Conservation (phyloP, 2,797 vertebrate genomes). For the Tauraco hartlaubi region DNA sequence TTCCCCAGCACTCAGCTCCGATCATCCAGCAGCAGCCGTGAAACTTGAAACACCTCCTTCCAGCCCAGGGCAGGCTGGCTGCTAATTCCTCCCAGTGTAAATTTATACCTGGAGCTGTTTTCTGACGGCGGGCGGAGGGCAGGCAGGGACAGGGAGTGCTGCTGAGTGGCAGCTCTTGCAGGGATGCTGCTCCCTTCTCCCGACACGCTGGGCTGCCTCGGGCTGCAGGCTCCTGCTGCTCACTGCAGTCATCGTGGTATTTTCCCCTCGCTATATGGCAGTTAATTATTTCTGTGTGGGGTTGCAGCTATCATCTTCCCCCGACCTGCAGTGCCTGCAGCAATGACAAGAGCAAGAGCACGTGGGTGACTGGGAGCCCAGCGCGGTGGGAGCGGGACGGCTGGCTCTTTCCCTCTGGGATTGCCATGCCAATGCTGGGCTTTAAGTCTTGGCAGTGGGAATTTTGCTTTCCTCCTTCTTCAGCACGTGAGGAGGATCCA, state of each 20-base stretch:
- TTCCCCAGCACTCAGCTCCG: background rate
- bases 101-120: background rate
- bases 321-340: background rate
- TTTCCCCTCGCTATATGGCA: background rate
- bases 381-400: background rate
- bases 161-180: background rate
- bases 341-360: background rate
- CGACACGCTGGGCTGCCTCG: background rate
- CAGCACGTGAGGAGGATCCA: background rate
- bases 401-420: background rate
- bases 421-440: fast-evolving
- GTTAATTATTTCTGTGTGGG: constrained; percentile 34
- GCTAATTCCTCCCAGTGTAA: background rate
- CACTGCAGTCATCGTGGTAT: background rate
- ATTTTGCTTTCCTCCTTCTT: background rate
- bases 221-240: constrained; percentile 33
- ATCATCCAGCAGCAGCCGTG: background rate
- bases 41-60: background rate
- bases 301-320: constrained; percentile 29
- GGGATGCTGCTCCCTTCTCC: background rate
- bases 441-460: fast-evolving
- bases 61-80: background rate
- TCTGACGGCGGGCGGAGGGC: background rate
- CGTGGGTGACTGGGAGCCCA: background rate
- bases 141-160: background rate